Base-by-base conservation (phyloP, 1,140 invertebrate species). In the Drosophila insularis region DNA sequence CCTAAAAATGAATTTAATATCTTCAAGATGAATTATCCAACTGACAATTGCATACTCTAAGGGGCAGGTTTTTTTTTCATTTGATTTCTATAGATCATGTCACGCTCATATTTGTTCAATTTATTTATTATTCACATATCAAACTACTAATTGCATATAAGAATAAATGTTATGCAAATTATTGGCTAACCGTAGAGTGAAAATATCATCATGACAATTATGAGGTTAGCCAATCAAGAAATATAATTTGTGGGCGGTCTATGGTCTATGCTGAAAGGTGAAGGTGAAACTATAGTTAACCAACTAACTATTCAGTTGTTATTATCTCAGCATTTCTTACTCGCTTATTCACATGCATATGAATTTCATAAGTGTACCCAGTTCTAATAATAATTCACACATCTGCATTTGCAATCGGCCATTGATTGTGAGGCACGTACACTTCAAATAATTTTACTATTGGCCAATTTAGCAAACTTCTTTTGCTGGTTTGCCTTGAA, bases 151-250 rank as follows among this genome's bases (percentile, higher is more conserved):
- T 37, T 11, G 32, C 10, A 55, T 64, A 58, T 68, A 66, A 21
- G 54, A 35, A 56, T 72, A 40, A 75, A 62, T 35, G 40, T 74
- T 74, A 74, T 75, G 72, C 64, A 68, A 68, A 68, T 74, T 46
- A 43, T 63, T 75, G 63, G 50, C 21, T 27, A 62, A 27, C 27
- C 27, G 27, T 53, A 60, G 53, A 68, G 32, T 53, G n/a, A 35
- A 39, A 32, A 65, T 10, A 68, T 54, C 63, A 53, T 46, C 63
- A 53, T 46, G 71, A 27, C 58, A 75, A 75, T 75, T 59, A 75
- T 68, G 32, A 54, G 43, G 19, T 55, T 43, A 54, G 58, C 40
- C 63, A 32, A 56, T 56, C 27, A 32, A 35, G 27, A 56, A 56
- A 35, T 35, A 58, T 58, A 75, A 75, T 75, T 75, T 75, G 73